Evolutionary conservation across 2,797 vertebrate species (phyloP).

Genomic region (Periparus ater): DNA sequence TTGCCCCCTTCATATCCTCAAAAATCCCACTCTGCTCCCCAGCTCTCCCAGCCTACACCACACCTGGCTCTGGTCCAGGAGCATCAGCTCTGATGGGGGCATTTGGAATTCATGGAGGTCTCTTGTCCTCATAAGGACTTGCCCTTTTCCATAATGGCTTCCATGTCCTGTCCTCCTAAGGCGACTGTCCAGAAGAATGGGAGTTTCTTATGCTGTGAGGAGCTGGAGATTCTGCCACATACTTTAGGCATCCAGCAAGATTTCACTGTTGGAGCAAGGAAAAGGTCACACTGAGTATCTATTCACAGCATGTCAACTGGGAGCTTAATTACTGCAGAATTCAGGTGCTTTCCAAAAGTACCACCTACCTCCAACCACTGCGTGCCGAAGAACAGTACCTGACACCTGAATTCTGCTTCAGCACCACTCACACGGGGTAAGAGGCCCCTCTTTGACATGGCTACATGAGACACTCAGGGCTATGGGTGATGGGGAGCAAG

Average conservation of each 20-base stretch:
- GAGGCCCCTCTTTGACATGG: rapidly evolving
- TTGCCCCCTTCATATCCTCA: not conserved
- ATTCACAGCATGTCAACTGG: not conserved
- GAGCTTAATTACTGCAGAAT: not conserved
- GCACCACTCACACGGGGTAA: not conserved
- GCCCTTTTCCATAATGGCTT: not conserved
- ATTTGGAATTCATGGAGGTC: not conserved
- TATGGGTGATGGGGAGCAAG: rapidly evolving
- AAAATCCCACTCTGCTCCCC: not conserved
- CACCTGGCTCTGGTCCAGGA: not conserved
- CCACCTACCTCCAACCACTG: not conserved
- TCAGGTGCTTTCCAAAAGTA: not conserved
- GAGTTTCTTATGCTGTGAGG: not conserved
- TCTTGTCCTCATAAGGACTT: not conserved
- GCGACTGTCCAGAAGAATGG: not conserved
- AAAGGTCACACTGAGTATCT: not conserved
- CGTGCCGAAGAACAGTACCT: not conserved
- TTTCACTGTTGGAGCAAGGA: not conserved
- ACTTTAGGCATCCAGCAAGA: not conserved
- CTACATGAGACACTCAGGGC: rapidly evolving
- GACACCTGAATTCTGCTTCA: not conserved
- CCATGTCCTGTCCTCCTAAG: not conserved
- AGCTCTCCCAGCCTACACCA: not conserved
- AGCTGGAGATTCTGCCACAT: not conserved
- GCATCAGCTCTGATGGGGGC: not conserved